Conservation (phyloP, 2,797 vertebrate genomes). For the Coluber constrictor region DNA sequence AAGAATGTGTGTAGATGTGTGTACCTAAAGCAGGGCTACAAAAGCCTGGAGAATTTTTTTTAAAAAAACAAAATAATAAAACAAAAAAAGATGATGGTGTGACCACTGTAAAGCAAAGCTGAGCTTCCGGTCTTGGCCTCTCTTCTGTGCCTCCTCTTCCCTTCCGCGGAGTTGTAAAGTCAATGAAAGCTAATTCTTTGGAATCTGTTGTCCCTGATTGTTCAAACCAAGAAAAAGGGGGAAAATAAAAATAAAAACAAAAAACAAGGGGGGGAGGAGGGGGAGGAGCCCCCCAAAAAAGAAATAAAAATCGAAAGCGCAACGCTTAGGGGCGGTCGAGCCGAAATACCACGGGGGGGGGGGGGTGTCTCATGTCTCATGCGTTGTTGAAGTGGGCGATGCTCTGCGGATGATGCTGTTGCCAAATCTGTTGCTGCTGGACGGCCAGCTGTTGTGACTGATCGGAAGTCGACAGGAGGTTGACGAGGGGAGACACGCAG, state of each 20-base stretch:
- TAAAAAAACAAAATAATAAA: conserved; percentile 29
- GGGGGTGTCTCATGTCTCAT: conserved; percentile 56
- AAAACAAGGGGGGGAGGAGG: too few relatives aligned
- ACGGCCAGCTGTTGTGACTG: conserved; percentile 96
- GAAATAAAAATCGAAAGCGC: neutral
- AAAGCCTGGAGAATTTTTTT: conserved; percentile 57
- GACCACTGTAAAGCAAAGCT: conserved; percentile 66
- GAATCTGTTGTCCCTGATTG: conserved; percentile 87
- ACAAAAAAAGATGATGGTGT: conserved; percentile 37
- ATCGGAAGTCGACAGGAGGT: conserved; percentile 95
- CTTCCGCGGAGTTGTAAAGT: conserved; percentile 59
- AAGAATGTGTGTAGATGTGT: conserved; percentile 63
- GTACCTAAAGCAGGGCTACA: conserved; percentile 64
- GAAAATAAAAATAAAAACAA: neutral
- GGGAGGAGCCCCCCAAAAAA: neutral
- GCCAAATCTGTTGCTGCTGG: conserved; percentile 96
- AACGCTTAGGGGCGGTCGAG: conserved; percentile 59
- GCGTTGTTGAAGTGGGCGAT: conserved; percentile 84
- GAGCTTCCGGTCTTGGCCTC: conserved; percentile 69
- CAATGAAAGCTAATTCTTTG: conserved; percentile 79
- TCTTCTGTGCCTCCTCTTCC: conserved; percentile 67
- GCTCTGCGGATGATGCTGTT: conserved; percentile 97
- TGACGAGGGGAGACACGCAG: conserved; percentile 88
- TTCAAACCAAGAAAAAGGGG: conserved; percentile 47
- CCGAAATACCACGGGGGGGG: conserved; percentile 49